These are phyloP conservation scores for Pristionchus maxplancki DNA, from an alignment of 2,888 invertebrate genomes.

Conservation along the genomic window DNA sequence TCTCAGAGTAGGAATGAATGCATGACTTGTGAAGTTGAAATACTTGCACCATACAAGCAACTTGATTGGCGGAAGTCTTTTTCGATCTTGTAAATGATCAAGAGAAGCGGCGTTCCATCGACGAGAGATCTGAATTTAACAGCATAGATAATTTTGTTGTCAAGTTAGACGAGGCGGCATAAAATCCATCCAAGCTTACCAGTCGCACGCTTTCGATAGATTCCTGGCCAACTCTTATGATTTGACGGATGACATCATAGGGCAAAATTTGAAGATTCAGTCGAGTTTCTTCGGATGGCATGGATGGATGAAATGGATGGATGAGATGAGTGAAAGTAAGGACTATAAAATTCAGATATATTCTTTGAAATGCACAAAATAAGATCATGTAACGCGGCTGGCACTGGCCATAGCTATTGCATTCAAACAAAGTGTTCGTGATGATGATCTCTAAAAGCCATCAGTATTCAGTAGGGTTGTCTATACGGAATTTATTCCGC, in stretches of 20 bases:
- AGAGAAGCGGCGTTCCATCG: background rate
- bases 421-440: too few relatives aligned
- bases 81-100: background rate
- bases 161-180: background rate
- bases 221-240: background rate
- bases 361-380: too few relatives aligned
- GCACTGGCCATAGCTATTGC: background rate
- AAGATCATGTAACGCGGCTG: background rate
- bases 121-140: background rate
- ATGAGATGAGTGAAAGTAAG: too few relatives aligned
- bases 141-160: background rate
- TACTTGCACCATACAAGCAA: too few relatives aligned
- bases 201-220: background rate
- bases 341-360: too few relatives aligned
- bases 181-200: background rate
- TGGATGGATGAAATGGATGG: too few relatives aligned
- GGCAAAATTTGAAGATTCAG: background rate
- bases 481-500: too few relatives aligned
- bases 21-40: too few relatives aligned
- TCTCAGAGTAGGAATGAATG: background rate
- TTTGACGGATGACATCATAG: background rate
- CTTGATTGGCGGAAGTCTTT: background rate
- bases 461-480: too few relatives aligned
- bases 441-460: too few relatives aligned
- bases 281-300: background rate